Percentiles rank a stretch among this genome's conserved stretches.
These are phyloP conservation scores for Aphelenchoides besseyi DNA, from an alignment of 1,140 invertebrate species.

Conservation along the genomic window DNA sequence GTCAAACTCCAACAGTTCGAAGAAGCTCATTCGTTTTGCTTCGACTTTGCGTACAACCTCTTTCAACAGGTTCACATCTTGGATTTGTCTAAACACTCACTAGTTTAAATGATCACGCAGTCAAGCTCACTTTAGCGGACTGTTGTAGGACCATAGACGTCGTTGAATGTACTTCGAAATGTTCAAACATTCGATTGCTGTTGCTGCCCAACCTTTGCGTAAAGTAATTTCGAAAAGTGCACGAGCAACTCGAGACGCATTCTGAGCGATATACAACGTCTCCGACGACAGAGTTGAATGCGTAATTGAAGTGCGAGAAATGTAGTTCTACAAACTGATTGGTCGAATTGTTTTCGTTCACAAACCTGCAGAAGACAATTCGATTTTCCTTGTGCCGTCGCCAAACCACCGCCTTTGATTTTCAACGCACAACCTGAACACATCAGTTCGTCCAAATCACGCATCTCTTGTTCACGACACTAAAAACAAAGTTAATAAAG, in stretches of 20 bases:
- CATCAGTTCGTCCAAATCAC: conserved; percentile 77
- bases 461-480: conserved; percentile 88
- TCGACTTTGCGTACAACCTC: conserved; percentile 43
- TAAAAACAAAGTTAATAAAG: conserved; percentile 57
- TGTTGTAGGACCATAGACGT: conserved; percentile 81
- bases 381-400: conserved; percentile 90
- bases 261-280: conserved; percentile 68
- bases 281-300: conserved; percentile 57
- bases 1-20: conserved; percentile 33
- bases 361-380: conserved; percentile 88
- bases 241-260: conserved; percentile 80
- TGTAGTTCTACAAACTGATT: conserved; percentile 44
- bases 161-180: conserved; percentile 77
- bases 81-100: conserved; percentile 41
- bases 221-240: conserved; percentile 91
- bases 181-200: conserved; percentile 75
- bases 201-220: conserved; percentile 79
- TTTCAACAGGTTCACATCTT: conserved; percentile 37
- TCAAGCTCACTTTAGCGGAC: conserved; percentile 80
- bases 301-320: conserved; percentile 48
- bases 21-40: conserved; percentile 25
- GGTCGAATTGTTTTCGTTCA: neutral
- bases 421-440: conserved; percentile 73
- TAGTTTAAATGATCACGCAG: conserved; percentile 44
- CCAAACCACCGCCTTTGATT: conserved; percentile 75